Percentiles rank a stretch among this genome's conserved stretches.
Evolutionary conservation across 2,113 vertebrate species (phyloP).

Genomic region (Colossoma macropomum): DNA sequence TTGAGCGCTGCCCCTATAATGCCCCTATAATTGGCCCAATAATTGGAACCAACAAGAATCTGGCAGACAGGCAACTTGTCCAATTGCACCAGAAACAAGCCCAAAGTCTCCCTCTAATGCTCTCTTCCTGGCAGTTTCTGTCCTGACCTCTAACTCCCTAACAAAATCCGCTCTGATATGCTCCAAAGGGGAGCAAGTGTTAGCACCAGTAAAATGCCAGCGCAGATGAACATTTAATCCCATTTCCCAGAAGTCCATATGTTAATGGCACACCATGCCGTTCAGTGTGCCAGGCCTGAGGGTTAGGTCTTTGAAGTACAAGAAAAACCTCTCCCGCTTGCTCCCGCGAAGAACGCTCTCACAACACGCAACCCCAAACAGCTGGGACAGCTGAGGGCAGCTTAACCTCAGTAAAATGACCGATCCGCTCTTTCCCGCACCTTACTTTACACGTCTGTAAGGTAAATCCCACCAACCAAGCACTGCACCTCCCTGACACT

Average conservation of each 20-base stretch:
- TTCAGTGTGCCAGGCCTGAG: slow-evolving; percentile 12
- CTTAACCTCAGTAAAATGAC: slow-evolving; percentile 5
- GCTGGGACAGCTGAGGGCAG: slow-evolving; percentile 30
- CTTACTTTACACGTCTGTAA: neutral
- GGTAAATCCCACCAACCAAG: neutral
- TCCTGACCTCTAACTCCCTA: slow-evolving; percentile 1
- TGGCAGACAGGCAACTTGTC: neutral
- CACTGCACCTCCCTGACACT: neutral
- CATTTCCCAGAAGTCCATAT: slow-evolving; percentile 39
- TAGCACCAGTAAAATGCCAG: slow-evolving; percentile 47
- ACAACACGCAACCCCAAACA: slow-evolving; percentile 35
- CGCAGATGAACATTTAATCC: slow-evolving; percentile 39
- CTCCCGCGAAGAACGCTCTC: neutral
- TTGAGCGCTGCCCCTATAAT: too few relatives aligned
- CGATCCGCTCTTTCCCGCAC: neutral
- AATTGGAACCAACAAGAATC: neutral
- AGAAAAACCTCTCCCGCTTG: neutral
- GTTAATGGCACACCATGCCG: slow-evolving; percentile 30
- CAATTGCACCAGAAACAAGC: neutral
- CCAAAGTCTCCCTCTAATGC: neutral
- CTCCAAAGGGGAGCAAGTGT: slow-evolving; percentile 15
- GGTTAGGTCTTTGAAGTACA: slow-evolving; percentile 47
- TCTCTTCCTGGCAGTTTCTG: neutral
- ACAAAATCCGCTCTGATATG: neutral
- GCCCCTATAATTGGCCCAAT: too few relatives aligned